Evolutionary conservation across 35 echinoderm and acorn worm genomes (phyloP), one percentile per base, ranked within the genome.

Genomic region (Hemicentrotus pulcherrimus): DNA sequence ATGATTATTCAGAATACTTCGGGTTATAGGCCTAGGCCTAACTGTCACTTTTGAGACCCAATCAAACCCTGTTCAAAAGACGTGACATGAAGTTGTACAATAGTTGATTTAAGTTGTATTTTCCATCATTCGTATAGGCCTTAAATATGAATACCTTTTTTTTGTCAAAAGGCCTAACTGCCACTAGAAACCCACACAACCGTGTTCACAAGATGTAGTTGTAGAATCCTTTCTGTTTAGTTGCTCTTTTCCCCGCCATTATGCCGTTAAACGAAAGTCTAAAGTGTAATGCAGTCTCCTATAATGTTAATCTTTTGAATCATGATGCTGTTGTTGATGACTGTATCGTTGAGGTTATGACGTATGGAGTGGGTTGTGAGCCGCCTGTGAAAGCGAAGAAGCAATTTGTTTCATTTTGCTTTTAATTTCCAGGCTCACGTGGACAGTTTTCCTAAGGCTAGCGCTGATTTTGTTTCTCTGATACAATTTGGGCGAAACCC

Each of bases 341-440:
- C 65, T 78, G 19, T 78, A 78, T 78, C 65, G 65, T 22, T n/a
- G 65, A n/a, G 19, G 18, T 90, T 33, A 90, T 90, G 88, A 90
- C 91, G 48, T 93, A 47, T 31, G 46, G 31, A 93, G 32, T 55
- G 28, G 41, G 48, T 16, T 22, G 91, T 58, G n/a, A 93, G 35
- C 91, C 91, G 47, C 91, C 45, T 93, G 48, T 47, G 91, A 48
- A 93, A 93, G 32, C 91, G 32, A 28, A 93, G 91, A 31, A 47
- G 46, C 91, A 93, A 93, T 93, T 93, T 93, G 91, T 93, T 93
- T 93, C 91, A 93, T 93, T 93, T 93, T 58, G 45, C 91, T 93
- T 93, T 93, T 93, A 93, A 93, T 93, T 93, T 93, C 91, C 91
- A 55, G 46, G 91, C 45, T 93, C 91, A 58, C 91, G 48, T 93